A percentile compares a stretch with the other conserved stretches of the same genome.
phyloP scores from a whole-genome alignment of 1,140 invertebrate species.

The Drosophila pandora region DNA sequence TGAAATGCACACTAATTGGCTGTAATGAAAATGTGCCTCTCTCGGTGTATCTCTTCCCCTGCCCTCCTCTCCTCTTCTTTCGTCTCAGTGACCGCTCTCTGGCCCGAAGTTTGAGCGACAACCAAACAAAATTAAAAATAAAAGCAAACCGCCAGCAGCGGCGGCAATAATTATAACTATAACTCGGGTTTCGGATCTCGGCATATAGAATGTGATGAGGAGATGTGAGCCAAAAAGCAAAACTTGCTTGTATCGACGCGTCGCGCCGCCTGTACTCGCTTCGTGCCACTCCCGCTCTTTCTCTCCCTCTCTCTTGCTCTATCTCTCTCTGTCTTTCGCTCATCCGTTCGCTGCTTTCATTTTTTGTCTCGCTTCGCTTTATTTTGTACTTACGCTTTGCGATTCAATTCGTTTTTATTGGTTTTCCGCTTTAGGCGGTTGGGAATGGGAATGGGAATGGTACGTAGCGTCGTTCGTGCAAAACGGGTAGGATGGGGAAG shows the following conservation, averaged over 20 bases:
- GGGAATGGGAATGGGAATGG: constrained; percentile 72
- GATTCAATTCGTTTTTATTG: constrained; percentile 83
- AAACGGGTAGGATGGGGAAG: constrained; percentile 32
- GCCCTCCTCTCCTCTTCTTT: constrained; percentile 2
- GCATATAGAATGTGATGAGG: constrained; percentile 55
- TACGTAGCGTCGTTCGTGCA: constrained; percentile 74
- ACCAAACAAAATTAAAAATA: constrained; percentile 78
- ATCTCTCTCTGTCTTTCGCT: constrained; percentile 19
- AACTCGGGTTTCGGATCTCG: constrained; percentile 74
- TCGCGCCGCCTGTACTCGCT: constrained; percentile 72
- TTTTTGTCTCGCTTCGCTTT: constrained; percentile 80
- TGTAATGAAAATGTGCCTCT: constrained; percentile 78
- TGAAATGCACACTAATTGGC: constrained; percentile 83
- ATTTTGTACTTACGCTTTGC: constrained; percentile 82
- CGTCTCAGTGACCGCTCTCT: constrained; percentile 13
- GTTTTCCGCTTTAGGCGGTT: constrained; percentile 79
- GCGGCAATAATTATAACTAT: constrained; percentile 82
- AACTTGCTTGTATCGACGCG: constrained; percentile 76
- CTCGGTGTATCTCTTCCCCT: constrained; percentile 14
- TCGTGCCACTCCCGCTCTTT: constrained; percentile 44
- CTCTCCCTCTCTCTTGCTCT: constrained; percentile 4
- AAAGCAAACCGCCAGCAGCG: constrained; percentile 51
- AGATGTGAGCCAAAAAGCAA: constrained; percentile 70
- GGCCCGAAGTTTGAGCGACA: constrained; percentile 60
- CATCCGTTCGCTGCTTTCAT: constrained; percentile 52